Conservation (phyloP, 2,113 vertebrate species). For the Pedetes capensis region DNA sequence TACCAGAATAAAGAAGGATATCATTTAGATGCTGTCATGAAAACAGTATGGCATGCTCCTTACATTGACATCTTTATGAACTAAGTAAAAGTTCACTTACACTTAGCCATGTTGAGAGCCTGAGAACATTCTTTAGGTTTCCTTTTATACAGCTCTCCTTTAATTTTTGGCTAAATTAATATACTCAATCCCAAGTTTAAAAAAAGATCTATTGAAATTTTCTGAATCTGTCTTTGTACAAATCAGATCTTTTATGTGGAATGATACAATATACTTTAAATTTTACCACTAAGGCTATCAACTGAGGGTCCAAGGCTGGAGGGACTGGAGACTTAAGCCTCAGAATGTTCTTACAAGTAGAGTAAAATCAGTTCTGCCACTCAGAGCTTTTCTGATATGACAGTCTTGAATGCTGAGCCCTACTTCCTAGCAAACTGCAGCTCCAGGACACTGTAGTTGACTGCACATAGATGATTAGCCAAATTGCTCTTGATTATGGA, state of each 20-base stretch:
- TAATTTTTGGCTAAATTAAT: conserved; percentile 41
- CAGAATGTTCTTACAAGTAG: neutral
- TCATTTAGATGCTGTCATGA: neutral
- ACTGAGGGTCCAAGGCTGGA: neutral
- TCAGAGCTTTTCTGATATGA: neutral
- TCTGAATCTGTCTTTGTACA: neutral
- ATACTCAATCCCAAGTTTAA: neutral
- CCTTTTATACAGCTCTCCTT: neutral
- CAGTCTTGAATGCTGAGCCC: neutral
- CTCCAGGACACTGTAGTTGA: neutral
- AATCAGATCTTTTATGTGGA: neutral
- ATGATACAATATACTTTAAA: neutral
- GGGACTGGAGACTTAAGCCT: neutral
- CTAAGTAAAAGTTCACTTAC: neutral
- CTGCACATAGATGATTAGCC: neutral
- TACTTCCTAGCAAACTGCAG: neutral
- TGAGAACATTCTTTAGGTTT: conserved; percentile 26
- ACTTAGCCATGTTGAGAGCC: neutral
- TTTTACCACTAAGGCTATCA: neutral
- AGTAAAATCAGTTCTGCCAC: neutral
- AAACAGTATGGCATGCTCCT: neutral
- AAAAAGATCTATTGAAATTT: neutral
- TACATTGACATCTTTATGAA: neutral
- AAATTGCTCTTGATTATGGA: neutral
- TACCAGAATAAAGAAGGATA: neutral